Base-by-base conservation (phyloP, 2,113 vertebrate species). In the Verasper variegatus region DNA sequence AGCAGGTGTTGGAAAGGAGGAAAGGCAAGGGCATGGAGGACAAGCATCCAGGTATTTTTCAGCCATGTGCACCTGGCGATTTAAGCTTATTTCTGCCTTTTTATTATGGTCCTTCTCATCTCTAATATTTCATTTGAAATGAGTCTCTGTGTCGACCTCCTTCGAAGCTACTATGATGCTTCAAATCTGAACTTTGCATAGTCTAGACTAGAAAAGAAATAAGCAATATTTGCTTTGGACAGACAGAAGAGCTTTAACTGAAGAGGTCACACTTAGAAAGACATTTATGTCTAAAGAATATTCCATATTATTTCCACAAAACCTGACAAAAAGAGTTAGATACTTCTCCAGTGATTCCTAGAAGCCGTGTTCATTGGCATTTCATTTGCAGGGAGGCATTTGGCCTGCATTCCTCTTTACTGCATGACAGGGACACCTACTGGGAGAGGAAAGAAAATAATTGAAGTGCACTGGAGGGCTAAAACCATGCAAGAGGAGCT, bases 341-440 rank as follows among this genome's bases (percentile, higher is more conserved):
- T 45, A 76, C 52, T 67, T 69, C 74, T 66, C 42, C 78, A 87
- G 82, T 74, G 47, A 63, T 66, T 71, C 71, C 91, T 81, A 86
- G 81, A 89, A 83, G 71, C 58, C 1, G 37, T 9, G 57, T 84
- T 76, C 62, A 70, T 77, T 77, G 74, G 14, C 74, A 54, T 76
- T 54, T 49, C 10, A 20, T 80, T 76, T 81, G 81, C 62, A 52
- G 66, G 69, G 68, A 81, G 60, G 76, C 47, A 59, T 86, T 73
- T 78, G 81, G 78, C 62, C 68, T 73, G 67, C 79, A 85, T 84
- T 90, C 74, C 76, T 88, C 81, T 88, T 88, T 79, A 85, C 62
- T 91, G 90, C 71, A 79, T 92, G 90, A 92, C 90, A 88, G 86
- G 84, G 89, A 92, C 92, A 90, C 90, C 89, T 94, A 88, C 90